Evolutionary conservation across 2,113 vertebrate species (phyloP).

Genomic region (Chamaetylas fuelleborni): DNA sequence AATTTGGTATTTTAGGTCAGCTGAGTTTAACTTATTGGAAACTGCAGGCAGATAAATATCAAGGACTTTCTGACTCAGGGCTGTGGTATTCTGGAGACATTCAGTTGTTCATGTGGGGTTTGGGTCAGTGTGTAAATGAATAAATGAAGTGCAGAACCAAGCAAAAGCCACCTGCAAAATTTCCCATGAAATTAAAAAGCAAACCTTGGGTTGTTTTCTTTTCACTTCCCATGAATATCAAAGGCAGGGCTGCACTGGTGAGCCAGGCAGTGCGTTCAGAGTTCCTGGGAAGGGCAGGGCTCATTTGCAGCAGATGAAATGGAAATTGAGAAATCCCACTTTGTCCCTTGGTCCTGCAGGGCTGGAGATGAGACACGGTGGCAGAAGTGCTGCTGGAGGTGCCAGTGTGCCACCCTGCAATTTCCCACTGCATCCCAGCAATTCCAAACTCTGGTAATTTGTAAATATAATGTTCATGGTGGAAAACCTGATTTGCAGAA

Average conservation of each 20-base stretch:
- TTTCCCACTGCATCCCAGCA: neutral
- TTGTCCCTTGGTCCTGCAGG: neutral
- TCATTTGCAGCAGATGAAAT: neutral
- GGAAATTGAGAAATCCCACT: neutral
- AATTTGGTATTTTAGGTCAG: slow-evolving; percentile 42
- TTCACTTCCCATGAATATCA: neutral
- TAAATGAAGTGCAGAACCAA: neutral
- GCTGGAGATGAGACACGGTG: neutral
- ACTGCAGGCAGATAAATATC: slow-evolving; percentile 39
- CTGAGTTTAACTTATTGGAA: slow-evolving; percentile 34
- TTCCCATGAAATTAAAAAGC: slow-evolving; percentile 50
- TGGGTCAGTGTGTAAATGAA: slow-evolving; percentile 13
- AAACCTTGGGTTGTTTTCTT: slow-evolving; percentile 2
- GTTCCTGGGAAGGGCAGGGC: neutral
- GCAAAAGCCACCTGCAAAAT: neutral
- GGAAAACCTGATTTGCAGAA: neutral
- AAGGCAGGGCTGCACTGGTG: neutral
- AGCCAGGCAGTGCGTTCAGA: neutral
- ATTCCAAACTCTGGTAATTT: neutral
- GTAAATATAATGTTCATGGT: rapidly evolving
- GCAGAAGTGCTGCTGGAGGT: neutral
- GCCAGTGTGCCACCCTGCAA: rapidly evolving
- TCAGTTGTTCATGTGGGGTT: neutral
- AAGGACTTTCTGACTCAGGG: slow-evolving; percentile 46
- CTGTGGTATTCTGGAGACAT: neutral